Evolutionary conservation across 2,888 invertebrate genomes (phyloP).

Genomic region (Melinaea marsaeus): DNA sequence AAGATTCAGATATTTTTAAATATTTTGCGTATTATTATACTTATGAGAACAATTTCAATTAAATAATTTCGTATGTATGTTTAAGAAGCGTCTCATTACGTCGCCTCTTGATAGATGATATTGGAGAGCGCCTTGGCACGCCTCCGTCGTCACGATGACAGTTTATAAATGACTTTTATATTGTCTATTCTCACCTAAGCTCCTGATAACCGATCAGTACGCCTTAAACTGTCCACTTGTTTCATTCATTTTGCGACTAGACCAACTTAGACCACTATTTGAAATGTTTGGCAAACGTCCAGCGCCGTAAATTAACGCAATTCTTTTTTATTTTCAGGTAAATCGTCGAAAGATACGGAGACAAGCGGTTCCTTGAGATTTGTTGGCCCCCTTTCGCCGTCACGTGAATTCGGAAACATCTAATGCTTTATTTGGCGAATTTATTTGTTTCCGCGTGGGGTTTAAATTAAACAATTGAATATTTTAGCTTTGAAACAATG

Average conservation of each 20-base stretch:
- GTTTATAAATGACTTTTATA: constrained; percentile 75
- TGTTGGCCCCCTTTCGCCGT: constrained; percentile 39
- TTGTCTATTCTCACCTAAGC: constrained; percentile 72
- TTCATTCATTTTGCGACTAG: constrained; percentile 68
- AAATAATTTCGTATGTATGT: constrained; percentile 57
- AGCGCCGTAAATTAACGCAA: constrained; percentile 71
- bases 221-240: constrained; percentile 58
- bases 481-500: constrained; percentile 1
- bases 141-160: constrained; percentile 68
- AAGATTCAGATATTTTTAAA: no score
- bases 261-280: constrained; percentile 70
- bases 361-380: constrained; percentile 49
- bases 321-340: constrained; percentile 75
- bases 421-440: constrained; percentile 33
- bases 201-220: constrained; percentile 62
- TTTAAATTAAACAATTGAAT: constrained; percentile 19
- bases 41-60: constrained; percentile 48
- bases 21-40: constrained; percentile 36
- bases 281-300: constrained; percentile 72
- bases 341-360: constrained; percentile 65
- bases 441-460: constrained; percentile 24
- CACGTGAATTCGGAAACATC: constrained; percentile 35
- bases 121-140: constrained; percentile 73
- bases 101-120: constrained; percentile 74
- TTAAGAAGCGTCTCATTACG: constrained; percentile 71